phyloP scores from a whole-genome alignment of 1,140 invertebrate species.

The Zophobas morio region DNA sequence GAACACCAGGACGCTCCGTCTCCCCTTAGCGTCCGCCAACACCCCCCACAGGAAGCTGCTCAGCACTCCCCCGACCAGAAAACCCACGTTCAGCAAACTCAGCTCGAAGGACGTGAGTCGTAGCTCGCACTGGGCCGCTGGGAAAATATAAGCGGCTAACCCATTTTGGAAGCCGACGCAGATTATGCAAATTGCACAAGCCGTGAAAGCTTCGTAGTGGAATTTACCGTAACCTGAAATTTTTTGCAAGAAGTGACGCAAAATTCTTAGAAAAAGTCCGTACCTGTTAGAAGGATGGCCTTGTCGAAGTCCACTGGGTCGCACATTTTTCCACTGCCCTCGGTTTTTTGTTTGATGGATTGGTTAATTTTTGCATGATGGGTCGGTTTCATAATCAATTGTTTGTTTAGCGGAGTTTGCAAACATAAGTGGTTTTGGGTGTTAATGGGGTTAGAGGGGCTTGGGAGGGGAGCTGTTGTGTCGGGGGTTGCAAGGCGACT shows the following conservation, averaged over 20 bases:
- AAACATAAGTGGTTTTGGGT: neutral
- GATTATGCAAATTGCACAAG: conserved; percentile 64
- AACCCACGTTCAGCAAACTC: conserved; percentile 63
- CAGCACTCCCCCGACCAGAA: conserved; percentile 64
- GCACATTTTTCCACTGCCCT: neutral
- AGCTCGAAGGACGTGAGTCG: conserved; percentile 62
- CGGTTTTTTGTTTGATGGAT: neutral
- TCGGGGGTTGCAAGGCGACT: conserved; percentile 4
- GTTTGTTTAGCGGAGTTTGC: neutral
- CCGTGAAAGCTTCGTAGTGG: conserved; percentile 62
- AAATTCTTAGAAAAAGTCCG: conserved; percentile 31
- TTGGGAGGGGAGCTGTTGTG: neutral
- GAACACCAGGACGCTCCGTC: conserved; percentile 71
- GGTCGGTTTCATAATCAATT: conserved; percentile 24
- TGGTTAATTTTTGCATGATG: neutral
- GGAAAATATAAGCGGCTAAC: conserved; percentile 72
- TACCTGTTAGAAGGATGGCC: conserved; percentile 50
- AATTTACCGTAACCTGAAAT: conserved; percentile 66
- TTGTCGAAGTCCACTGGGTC: conserved; percentile 47
- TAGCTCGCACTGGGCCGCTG: conserved; percentile 67
- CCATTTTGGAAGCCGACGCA: conserved; percentile 73
- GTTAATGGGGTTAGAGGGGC: neutral
- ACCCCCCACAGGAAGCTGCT: conserved; percentile 66
- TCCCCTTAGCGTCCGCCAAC: conserved; percentile 64
- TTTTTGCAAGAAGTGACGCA: neutral